A percentile compares a stretch with the other conserved stretches of the same genome.
Evolutionary conservation across 1,140 invertebrate species (phyloP).

Genomic region (Brachionus rubens): DNA sequence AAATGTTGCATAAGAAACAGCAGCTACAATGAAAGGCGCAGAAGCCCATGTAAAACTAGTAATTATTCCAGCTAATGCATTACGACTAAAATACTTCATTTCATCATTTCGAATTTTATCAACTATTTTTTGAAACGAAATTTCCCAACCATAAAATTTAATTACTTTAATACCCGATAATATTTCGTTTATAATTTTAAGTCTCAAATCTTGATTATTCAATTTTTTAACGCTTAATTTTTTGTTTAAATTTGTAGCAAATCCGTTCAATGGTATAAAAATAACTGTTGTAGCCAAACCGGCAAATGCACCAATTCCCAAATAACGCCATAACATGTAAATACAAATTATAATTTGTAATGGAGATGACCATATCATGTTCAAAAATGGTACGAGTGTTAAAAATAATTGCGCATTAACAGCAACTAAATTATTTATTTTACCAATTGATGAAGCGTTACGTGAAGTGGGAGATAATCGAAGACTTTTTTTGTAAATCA

Average conservation of each 20-base stretch:
- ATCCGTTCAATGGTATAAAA: constrained; percentile 70
- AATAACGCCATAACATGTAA: constrained; percentile 81
- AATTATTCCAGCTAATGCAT: constrained; percentile 63
- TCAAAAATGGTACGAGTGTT: constrained; percentile 70
- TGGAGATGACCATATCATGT: constrained; percentile 94
- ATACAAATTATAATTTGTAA: constrained; percentile 81
- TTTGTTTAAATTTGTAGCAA: constrained; percentile 75
- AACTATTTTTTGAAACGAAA: constrained; percentile 61
- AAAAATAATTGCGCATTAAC: constrained; percentile 64
- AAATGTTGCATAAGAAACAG: constrained; percentile 59
- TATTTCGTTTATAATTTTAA: constrained; percentile 61
- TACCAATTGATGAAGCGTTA: constrained; percentile 63
- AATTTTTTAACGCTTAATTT: constrained; percentile 63
- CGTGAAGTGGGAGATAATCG: constrained; percentile 53
- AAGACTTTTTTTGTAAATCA: constrained; percentile 80
- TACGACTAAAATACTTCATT: constrained; percentile 60
- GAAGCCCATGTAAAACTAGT: constrained; percentile 91
- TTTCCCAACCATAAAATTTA: constrained; percentile 59
- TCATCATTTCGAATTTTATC: constrained; percentile 58
- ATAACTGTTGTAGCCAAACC: constrained; percentile 61
- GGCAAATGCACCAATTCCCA: constrained; percentile 60
- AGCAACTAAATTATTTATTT: constrained; percentile 66
- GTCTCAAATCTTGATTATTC: constrained; percentile 64
- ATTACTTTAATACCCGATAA: constrained; percentile 61
- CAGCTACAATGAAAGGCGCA: constrained; percentile 76